Percentiles rank a stretch among this genome's conserved stretches.
These are phyloP conservation scores for Passer domesticus DNA, from an alignment of 2,113 vertebrate species.

Conservation along the genomic window DNA sequence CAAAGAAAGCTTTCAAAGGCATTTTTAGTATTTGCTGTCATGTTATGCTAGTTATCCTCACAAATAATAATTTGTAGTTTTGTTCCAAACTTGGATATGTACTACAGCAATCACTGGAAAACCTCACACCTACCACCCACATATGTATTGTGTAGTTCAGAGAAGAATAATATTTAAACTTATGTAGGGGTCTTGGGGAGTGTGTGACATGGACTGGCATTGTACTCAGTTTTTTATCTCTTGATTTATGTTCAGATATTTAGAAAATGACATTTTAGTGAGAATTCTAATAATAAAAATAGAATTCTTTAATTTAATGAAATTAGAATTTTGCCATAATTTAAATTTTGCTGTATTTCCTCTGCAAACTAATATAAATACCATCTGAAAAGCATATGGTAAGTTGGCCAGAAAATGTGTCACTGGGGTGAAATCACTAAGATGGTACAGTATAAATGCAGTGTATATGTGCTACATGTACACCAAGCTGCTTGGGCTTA, in stretches of 20 bases:
- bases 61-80: background rate
- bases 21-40: background rate
- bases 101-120: background rate
- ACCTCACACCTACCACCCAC: background rate
- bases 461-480: background rate
- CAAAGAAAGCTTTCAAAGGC: background rate
- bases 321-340: background rate
- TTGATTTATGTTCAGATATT: background rate
- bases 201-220: background rate
- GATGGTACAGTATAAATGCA: background rate
- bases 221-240: background rate
- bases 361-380: background rate
- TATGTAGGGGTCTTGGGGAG: accelerated
- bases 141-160: background rate
- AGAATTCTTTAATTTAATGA: background rate
- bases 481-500: background rate
- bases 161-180: background rate
- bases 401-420: background rate
- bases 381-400: background rate
- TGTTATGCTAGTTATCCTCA: background rate
- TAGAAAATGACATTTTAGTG: background rate
- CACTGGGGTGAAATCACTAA: background rate
- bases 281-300: background rate
- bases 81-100: background rate
- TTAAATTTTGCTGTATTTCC: background rate